phyloP scores from a whole-genome alignment of 2,888 invertebrate species.

The Troglohyphantes excavatus region DNA sequence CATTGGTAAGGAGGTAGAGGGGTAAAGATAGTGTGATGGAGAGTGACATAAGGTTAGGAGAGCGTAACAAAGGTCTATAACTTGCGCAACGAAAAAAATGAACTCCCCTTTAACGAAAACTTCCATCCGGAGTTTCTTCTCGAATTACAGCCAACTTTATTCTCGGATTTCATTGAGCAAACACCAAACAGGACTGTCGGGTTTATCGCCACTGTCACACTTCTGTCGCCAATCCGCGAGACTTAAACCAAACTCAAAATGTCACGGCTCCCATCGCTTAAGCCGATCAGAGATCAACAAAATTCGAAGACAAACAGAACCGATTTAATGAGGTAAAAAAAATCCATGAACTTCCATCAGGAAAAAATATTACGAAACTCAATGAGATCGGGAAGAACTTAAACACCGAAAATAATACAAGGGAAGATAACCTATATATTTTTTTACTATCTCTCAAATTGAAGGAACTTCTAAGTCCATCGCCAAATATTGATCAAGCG shows the following conservation, averaged over 20 bases:
- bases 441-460: conserved; percentile 21
- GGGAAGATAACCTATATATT: conserved; percentile 17
- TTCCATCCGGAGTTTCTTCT: too few relatives aligned
- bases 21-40: too few relatives aligned
- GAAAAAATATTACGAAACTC: background rate
- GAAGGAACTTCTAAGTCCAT: conserved; percentile 42
- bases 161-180: background rate
- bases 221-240: background rate
- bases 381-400: conserved; percentile 8
- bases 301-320: background rate
- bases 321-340: background rate
- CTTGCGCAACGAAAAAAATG: too few relatives aligned
- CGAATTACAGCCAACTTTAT: background rate
- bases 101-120: too few relatives aligned
- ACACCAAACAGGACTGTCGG: background rate
- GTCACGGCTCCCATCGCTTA: background rate
- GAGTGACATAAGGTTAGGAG: too few relatives aligned
- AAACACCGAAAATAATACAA: conserved; percentile 28
- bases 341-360: background rate
- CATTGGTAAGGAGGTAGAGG: too few relatives aligned
- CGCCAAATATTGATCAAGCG: conserved; percentile 58
- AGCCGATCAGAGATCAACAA: background rate
- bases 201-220: background rate
- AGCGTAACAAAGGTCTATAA: too few relatives aligned
- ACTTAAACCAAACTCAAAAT: background rate